Percentiles rank a stretch among this genome's conserved stretches.
Evolutionary conservation across 2,797 vertebrate species (phyloP).

Genomic region (Propithecus deckenii): DNA sequence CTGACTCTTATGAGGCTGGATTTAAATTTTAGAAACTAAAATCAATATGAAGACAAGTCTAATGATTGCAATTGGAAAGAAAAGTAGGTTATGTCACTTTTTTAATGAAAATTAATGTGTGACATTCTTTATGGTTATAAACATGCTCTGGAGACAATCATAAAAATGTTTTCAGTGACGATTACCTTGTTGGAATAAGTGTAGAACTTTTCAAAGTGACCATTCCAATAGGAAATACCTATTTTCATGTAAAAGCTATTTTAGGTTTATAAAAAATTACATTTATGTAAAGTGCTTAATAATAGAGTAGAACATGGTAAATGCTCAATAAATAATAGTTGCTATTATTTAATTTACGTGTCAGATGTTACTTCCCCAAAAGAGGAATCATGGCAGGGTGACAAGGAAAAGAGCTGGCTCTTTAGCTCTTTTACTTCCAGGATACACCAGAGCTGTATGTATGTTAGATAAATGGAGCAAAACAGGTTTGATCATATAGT

Average conservation of each 20-base stretch:
- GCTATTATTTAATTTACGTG: background rate
- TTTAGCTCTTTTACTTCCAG: background rate
- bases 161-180: slow-evolving; percentile 36
- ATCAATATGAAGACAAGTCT: background rate
- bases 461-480: background rate
- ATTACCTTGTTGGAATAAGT: slow-evolving; percentile 2
- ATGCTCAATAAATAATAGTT: background rate
- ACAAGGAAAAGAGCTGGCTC: background rate
- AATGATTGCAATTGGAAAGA: background rate
- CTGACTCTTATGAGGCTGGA: background rate
- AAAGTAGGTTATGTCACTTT: background rate
- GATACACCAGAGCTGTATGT: background rate
- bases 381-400: background rate
- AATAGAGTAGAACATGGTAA: background rate
- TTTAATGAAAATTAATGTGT: background rate
- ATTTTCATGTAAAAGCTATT: slow-evolving; percentile 37
- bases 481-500: background rate
- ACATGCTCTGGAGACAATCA: slow-evolving; percentile 1
- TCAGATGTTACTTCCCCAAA: background rate
- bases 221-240: background rate
- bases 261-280: slow-evolving; percentile 32
- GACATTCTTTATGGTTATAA: background rate
- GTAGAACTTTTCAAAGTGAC: slow-evolving; percentile 13
- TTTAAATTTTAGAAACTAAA: slow-evolving; percentile 49
- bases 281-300: background rate